phyloP scores from a whole-genome alignment of 1,140 invertebrate species.

The Sinonovacula constricta region DNA sequence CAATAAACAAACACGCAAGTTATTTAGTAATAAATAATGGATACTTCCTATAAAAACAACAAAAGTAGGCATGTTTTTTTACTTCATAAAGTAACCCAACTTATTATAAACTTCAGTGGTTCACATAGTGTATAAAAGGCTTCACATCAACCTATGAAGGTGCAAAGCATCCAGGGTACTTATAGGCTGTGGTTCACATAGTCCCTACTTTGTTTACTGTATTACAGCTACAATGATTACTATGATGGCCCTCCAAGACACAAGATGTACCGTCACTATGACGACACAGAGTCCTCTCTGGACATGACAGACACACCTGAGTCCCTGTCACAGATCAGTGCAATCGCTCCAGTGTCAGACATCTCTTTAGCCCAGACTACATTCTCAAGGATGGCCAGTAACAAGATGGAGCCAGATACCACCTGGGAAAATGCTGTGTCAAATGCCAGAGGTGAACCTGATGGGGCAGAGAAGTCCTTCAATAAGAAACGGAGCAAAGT shows the following conservation, averaged over 20 bases:
- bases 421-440: conserved; percentile 74
- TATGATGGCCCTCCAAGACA: background rate
- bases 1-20: no score
- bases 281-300: conserved; percentile 52
- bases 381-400: conserved; percentile 52
- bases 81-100: no score
- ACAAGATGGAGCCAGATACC: conserved; percentile 56
- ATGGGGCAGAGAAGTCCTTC: conserved; percentile 73
- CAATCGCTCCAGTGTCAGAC: conserved; percentile 66
- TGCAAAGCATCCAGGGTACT: no score
- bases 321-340: conserved; percentile 73
- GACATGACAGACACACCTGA: conserved; percentile 65
- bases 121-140: no score
- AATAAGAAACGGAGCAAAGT: conserved; percentile 59
- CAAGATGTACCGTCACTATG: conserved; percentile 18
- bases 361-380: conserved; percentile 61
- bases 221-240: no score
- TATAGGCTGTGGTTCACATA: no score
- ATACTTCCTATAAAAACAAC: no score
- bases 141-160: no score
- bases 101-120: no score
- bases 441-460: conserved; percentile 72
- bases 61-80: no score
- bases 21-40: no score
- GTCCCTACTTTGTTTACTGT: no score